Evolutionary conservation across 23 tunicate genomes (phyloP).

Genomic region (Phallusia fumigata): DNA sequence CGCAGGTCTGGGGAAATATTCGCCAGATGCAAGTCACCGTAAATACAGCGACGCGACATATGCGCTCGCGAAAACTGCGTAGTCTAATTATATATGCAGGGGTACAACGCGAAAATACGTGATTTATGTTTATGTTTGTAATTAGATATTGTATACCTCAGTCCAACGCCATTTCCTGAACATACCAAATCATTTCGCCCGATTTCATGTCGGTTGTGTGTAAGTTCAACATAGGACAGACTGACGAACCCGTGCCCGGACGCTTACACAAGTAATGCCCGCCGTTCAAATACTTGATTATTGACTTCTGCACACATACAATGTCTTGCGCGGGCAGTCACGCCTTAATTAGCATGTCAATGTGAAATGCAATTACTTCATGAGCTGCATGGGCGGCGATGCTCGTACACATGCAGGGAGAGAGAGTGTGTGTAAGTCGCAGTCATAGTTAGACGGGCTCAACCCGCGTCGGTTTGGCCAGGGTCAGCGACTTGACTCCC

Average conservation of each 20-base stretch:
- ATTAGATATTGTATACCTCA: too few species aligned
- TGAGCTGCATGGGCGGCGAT: background rate
- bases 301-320: conserved; percentile 3
- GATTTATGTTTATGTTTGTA: too few species aligned
- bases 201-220: too few species aligned
- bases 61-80: too few species aligned
- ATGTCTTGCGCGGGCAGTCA: background rate
- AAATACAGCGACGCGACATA: background rate
- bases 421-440: background rate
- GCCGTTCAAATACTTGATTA: background rate
- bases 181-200: too few species aligned
- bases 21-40: conserved; percentile 8
- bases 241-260: too few species aligned
- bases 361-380: conserved; percentile 47
- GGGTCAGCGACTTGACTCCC: background rate
- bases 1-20: background rate
- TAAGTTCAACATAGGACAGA: too few species aligned
- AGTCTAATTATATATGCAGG: too few species aligned
- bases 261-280: background rate
- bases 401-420: background rate
- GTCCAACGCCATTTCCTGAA: too few species aligned
- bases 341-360: conserved; percentile 34
- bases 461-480: background rate
- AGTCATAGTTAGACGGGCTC: background rate
- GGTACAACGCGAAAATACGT: too few species aligned